phyloP scores from a whole-genome alignment of 2,888 invertebrate species.

The Ophion slaviceki region DNA sequence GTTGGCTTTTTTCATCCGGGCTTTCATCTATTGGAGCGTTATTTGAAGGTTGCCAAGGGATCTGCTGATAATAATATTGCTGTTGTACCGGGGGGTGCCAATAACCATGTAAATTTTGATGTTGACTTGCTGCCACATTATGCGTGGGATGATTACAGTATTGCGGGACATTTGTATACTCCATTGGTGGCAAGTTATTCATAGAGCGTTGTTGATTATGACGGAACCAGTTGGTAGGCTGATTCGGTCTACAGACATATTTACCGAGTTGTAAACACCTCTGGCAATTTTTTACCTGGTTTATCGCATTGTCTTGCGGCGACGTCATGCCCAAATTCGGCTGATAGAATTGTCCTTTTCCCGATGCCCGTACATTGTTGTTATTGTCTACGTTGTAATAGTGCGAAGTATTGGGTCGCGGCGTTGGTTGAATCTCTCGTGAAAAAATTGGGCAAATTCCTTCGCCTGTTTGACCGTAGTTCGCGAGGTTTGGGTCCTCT shows the following conservation, averaged over 20 bases:
- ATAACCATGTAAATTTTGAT: constrained; percentile 8
- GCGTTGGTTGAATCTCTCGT: constrained; percentile 12
- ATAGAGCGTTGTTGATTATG: not conserved
- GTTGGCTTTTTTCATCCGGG: not conserved
- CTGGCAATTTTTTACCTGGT: constrained; percentile 56
- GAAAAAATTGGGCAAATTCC: not conserved
- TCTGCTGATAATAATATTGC: constrained; percentile 34
- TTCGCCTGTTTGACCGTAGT: not conserved
- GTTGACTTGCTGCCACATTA: not conserved
- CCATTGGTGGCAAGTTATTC: not conserved
- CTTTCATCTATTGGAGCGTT: not conserved
- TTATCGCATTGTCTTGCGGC: constrained; percentile 68
- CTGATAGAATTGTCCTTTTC: not conserved
- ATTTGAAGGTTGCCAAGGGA: not conserved
- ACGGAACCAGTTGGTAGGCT: constrained; percentile 11
- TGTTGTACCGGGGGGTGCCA: constrained; percentile 8
- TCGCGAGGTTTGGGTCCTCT: constrained; percentile 1
- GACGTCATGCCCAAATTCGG: constrained; percentile 68
- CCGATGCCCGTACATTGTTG: constrained; percentile 28
- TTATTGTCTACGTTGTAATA: constrained; percentile 33
- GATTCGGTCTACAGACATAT: not conserved
- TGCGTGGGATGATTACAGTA: not conserved
- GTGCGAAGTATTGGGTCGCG: constrained; percentile 23
- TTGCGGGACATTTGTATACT: not conserved
- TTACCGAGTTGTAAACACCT: constrained; percentile 15